Base-by-base conservation (phyloP, 2,888 invertebrate genomes). In the Temnothorax ravouxi region DNA sequence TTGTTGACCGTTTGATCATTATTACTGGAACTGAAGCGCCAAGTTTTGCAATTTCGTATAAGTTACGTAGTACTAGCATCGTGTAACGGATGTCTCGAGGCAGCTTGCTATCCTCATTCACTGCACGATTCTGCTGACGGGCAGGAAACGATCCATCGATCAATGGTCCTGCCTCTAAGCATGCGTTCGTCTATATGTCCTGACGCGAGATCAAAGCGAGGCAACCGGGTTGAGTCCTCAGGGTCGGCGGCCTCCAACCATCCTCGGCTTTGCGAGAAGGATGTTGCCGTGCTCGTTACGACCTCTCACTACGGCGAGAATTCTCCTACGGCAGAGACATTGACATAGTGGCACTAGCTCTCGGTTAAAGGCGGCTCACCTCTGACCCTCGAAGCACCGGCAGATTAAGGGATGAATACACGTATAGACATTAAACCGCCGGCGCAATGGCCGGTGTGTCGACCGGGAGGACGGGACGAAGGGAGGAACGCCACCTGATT, bases 381-480 rank as follows among this genome's bases (percentile, higher is more conserved):
- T 74, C 81, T 54, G 79, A 64, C 62, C 69, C 84, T 76, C 81
- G 59, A 90, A 84, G 84, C 82, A 79, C 52, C 67, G 84, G 82
- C 86, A 88, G 91, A 92, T 93, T 90, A 92, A 91, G 90, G 89
- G 90, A 92, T 90, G 92, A 91, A 92, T 92, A 92, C 92, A 90
- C 91, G 93, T 92, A 93, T 91, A 90, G 92, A 92, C 93, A 92
- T 93, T 93, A 92, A 93, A 92, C 92, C 92, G 90, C 89, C 91
- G 88, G 91, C 87, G 79, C 79, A 71, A 72, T 72, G 72, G 72
- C 79, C 34, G 76, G 29, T 52, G 71, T 34, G 34, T n/a, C 29
- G 79, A 80, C 52, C 61, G 80, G 83, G 66, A 62, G 38, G 34
- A 15, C 2, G 76, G 38, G 52, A 5, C 71, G 84, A 59, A 85